These are phyloP conservation scores for Perizoma flavofasciatum DNA, from an alignment of 2,888 invertebrate genomes.

Conservation along the genomic window DNA sequence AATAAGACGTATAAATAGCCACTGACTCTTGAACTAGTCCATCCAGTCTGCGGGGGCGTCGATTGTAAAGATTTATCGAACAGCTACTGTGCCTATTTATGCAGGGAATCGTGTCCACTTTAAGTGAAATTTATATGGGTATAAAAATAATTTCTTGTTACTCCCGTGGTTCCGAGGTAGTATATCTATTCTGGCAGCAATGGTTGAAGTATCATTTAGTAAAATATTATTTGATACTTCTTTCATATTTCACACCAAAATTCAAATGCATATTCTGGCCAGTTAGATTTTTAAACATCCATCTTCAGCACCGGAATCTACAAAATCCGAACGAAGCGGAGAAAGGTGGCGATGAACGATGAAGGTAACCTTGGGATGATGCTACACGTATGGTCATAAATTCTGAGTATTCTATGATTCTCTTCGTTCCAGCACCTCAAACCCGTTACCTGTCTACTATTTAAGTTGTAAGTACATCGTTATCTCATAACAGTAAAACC, in stretches of 20 bases:
- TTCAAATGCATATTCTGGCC: constrained; percentile 2
- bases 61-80: constrained; percentile 67
- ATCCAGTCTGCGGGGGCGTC: constrained; percentile 60
- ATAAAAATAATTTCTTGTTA: constrained; percentile 53
- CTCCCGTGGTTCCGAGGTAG: constrained; percentile 28
- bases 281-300: too few species aligned
- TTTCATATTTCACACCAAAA: constrained; percentile 15
- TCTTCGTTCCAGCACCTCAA: too few species aligned
- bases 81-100: constrained; percentile 62
- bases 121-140: constrained; percentile 60
- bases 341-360: too few species aligned
- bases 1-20: background rate
- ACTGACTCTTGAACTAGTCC: constrained; percentile 25
- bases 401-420: too few species aligned
- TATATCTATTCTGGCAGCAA: constrained; percentile 14
- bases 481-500: too few species aligned
- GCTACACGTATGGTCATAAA: too few species aligned
- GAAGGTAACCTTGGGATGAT: too few species aligned
- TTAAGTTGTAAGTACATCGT: too few species aligned
- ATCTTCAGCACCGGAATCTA: too few species aligned
- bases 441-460: too few species aligned
- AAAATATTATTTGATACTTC: constrained; percentile 8
- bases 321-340: too few species aligned
- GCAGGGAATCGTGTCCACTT: constrained; percentile 46
- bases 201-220: constrained; percentile 4